phyloP scores from a whole-genome alignment of 2,113 vertebrate species.

The Thymallus thymallus region DNA sequence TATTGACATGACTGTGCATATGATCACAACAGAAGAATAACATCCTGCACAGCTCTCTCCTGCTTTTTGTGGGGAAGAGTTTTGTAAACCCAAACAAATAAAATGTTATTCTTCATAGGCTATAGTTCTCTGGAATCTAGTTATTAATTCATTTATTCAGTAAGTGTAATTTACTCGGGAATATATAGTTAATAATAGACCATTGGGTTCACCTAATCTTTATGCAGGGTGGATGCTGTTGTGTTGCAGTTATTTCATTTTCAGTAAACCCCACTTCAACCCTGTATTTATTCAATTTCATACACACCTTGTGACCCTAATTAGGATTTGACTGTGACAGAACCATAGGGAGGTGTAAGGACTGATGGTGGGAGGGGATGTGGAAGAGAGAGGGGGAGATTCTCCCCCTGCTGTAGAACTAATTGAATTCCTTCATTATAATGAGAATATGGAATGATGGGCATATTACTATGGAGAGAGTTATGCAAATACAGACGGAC shows the following conservation, averaged over 20 bases:
- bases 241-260: background rate
- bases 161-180: background rate
- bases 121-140: background rate
- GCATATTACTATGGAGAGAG: constrained; percentile 67
- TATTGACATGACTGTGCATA: background rate
- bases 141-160: background rate
- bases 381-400: constrained; percentile 45
- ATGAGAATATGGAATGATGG: constrained; percentile 69
- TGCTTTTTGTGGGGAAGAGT: too few species aligned
- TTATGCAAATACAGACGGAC: constrained; percentile 67
- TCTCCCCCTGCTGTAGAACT: constrained; percentile 54
- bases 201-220: too few species aligned
- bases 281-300: constrained; percentile 44
- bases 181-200: background rate
- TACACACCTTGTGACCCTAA: constrained; percentile 31
- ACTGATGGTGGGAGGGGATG: background rate
- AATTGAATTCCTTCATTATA: constrained; percentile 71
- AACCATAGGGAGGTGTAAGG: background rate
- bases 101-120: background rate
- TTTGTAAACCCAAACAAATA: too few species aligned
- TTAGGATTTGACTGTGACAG: background rate
- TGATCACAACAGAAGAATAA: too few species aligned
- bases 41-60: too few species aligned
- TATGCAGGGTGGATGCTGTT: too few species aligned
- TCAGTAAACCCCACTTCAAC: constrained; percentile 7